These are phyloP conservation scores for Diaphora mendica DNA, from an alignment of 2,888 invertebrate genomes.

Conservation along the genomic window DNA sequence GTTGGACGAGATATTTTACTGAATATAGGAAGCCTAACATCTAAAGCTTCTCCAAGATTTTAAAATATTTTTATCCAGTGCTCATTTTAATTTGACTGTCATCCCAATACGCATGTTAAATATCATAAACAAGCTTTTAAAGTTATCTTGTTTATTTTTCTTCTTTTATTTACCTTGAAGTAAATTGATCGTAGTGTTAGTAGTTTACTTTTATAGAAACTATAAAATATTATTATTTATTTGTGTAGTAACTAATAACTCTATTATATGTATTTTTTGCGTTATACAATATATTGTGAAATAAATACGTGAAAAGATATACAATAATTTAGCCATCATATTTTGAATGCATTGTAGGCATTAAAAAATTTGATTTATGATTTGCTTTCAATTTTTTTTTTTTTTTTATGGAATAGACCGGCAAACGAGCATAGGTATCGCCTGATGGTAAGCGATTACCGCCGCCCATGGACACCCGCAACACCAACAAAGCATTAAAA, in stretches of 20 bases:
- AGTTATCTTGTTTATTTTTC: slow-evolving; percentile 4
- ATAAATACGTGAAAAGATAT: too few relatives aligned
- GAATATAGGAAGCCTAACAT: slow-evolving; percentile 12
- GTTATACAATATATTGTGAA: neutral
- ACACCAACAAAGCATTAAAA: too few relatives aligned
- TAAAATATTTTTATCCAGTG: neutral
- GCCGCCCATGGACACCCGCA: too few relatives aligned
- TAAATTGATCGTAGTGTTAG: neutral
- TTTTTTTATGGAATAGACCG: too few relatives aligned
- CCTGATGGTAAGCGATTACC: too few relatives aligned
- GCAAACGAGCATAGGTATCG: too few relatives aligned
- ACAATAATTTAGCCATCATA: too few relatives aligned
- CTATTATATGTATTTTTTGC: neutral
- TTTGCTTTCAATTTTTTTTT: too few relatives aligned
- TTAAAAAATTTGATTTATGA: too few relatives aligned
- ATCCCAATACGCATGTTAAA: neutral
- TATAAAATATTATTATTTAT: neutral
- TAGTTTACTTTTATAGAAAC: neutral
- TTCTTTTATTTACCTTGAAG: neutral
- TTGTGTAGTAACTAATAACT: neutral
- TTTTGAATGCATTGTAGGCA: too few relatives aligned
- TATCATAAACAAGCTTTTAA: neutral
- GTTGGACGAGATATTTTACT: neutral
- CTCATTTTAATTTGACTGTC: slow-evolving; percentile 2
- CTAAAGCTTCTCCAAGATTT: slow-evolving; percentile 17